These are phyloP conservation scores for Xyliphius kryptos DNA, from an alignment of 2,113 vertebrate species.

Conservation along the genomic window DNA sequence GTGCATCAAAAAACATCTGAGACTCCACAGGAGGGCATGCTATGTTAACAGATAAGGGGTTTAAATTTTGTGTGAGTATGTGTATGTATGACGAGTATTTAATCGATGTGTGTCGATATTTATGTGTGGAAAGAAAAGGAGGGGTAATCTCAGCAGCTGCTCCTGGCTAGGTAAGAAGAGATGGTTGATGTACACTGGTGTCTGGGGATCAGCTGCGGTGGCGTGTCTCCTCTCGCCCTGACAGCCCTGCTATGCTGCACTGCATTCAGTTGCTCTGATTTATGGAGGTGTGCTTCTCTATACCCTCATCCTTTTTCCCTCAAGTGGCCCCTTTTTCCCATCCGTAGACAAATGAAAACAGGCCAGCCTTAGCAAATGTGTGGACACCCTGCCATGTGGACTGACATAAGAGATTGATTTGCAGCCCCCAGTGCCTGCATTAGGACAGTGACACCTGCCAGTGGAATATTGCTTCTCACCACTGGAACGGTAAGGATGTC, in stretches of 20 bases:
- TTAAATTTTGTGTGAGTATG: too few species aligned
- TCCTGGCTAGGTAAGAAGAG: conserved; percentile 62
- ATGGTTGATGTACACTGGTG: conserved; percentile 66
- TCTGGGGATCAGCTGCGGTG: conserved; percentile 66
- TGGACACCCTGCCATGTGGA: conserved; percentile 61
- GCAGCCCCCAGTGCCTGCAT: conserved; percentile 50
- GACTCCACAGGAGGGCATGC: too few species aligned
- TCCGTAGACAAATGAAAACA: conserved; percentile 54
- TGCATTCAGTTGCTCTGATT: conserved; percentile 38
- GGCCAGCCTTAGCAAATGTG: conserved; percentile 64
- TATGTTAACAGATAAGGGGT: too few species aligned
- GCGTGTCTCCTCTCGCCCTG: conserved; percentile 50
- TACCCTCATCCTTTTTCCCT: conserved; percentile 36
- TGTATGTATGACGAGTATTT: too few species aligned
- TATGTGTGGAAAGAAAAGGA: too few species aligned
- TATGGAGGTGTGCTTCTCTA: conserved; percentile 47
- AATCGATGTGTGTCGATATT: too few species aligned
- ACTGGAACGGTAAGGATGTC: conserved; percentile 12
- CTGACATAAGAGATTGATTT: conserved; percentile 68
- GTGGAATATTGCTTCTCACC: too few species aligned
- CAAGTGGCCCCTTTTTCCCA: conserved; percentile 23
- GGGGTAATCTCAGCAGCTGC: conserved; percentile 47
- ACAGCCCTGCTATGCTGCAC: conserved; percentile 36
- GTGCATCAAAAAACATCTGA: too few species aligned
- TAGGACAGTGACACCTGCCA: conserved; percentile 68